These are phyloP conservation scores for Plebejus melissa DNA, from an alignment of 2,888 invertebrate genomes.

Conservation along the genomic window DNA sequence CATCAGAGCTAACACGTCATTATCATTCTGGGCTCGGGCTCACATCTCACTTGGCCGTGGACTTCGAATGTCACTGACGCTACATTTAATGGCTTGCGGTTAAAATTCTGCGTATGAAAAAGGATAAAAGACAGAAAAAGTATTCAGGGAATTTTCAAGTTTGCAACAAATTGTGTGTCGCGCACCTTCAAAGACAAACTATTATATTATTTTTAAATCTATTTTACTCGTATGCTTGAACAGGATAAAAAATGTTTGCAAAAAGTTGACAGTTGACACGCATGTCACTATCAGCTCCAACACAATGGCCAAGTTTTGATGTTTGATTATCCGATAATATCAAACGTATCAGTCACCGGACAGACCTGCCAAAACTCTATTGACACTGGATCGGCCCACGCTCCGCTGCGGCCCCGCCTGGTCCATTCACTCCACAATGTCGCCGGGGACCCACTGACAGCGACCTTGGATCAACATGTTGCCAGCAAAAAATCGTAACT, in stretches of 20 bases:
- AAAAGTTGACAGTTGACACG: not conserved
- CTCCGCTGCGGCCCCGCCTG: conserved; percentile 16
- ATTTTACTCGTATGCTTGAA: too few species aligned
- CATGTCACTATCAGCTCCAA: not conserved
- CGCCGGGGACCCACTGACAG: conserved; percentile 2
- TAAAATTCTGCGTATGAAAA: not conserved
- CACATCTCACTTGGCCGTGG: not conserved
- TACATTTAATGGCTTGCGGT: not conserved
- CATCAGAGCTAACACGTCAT: not conserved
- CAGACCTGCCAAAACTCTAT: conserved; percentile 13
- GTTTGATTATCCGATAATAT: conserved; percentile 9
- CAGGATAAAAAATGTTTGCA: not conserved
- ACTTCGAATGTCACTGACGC: conserved; percentile 6
- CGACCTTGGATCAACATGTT: not conserved
- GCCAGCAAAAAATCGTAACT: conserved; percentile 1
- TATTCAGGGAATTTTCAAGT: not conserved
- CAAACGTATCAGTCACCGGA: conserved; percentile 4
- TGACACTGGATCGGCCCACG: conserved; percentile 13
- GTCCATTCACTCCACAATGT: conserved; percentile 6
- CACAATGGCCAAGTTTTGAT: conserved; percentile 2
- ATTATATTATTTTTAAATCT: not conserved
- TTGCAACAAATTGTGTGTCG: not conserved
- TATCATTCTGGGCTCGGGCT: not conserved
- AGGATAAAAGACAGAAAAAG: not conserved
- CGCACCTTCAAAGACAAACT: not conserved